phyloP scores from a whole-genome alignment of 2,797 vertebrate genomes.

The Clarias pachynema region DNA sequence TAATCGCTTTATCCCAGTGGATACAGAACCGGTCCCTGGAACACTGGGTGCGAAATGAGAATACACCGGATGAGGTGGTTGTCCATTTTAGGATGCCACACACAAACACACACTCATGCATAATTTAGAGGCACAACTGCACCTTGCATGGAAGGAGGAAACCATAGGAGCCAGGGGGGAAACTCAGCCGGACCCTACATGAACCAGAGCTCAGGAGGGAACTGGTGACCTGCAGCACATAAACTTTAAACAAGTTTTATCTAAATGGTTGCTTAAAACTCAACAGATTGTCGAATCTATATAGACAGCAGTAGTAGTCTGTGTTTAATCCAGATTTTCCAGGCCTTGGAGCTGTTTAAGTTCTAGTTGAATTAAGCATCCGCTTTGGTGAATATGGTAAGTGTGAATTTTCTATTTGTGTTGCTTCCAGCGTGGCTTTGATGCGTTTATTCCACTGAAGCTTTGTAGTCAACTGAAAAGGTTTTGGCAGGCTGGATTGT shows the following conservation, averaged over 20 bases:
- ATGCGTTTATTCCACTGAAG: constrained; percentile 24
- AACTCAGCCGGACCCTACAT: neutral
- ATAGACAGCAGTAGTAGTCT: neutral
- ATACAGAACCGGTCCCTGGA: neutral
- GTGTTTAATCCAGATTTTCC: neutral
- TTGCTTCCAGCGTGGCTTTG: constrained; percentile 25
- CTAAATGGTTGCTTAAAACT: neutral
- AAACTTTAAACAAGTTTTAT: neutral
- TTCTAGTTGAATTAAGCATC: neutral
- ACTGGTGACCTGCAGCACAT: neutral
- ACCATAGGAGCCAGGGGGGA: neutral
- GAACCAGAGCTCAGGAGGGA: neutral
- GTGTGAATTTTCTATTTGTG: constrained; percentile 10
- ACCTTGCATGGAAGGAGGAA: neutral
- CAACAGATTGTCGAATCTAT: neutral
- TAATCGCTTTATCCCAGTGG: neutral
- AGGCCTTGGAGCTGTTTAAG: neutral
- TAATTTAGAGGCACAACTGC: neutral
- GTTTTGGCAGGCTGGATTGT: constrained; percentile 35
- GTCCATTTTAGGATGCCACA: neutral
- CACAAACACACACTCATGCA: neutral
- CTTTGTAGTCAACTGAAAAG: constrained; percentile 39
- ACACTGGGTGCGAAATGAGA: neutral
- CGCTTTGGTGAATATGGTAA: neutral
- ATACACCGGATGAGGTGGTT: neutral